Base-by-base conservation (phyloP, 2,888 invertebrate species). In the Agrochola circellaris region DNA sequence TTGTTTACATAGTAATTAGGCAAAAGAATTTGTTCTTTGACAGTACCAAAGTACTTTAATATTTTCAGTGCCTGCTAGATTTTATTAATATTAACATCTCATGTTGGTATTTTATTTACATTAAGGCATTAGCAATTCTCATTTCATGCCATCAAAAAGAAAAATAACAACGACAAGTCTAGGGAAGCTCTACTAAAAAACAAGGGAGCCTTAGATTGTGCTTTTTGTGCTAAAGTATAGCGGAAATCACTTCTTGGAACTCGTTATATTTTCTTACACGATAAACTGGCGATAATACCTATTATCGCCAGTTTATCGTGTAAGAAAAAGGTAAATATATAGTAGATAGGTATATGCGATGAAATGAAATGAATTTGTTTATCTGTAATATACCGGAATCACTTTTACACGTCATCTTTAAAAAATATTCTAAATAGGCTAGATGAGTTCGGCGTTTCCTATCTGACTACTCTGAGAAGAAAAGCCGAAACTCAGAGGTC, bases 181-280 rank as follows among this genome's bases (percentile, higher is more conserved):
- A 30, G 2, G 9, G 6, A 23, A 20, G 34, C 20, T 48, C 4
- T 30, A 17, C 1, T 30, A 34, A 74, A 74, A 23, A 30, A n/a
- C 6, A 6, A n/a, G 1, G 23, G 23, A 17, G n/a, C n/a, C 11
- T 26, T 17, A 26, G 3, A 38, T 75, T 26, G 0, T 51, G 9
- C 2, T 51, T 2, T 48, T 75, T 23, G 0, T 51, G 9, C 9
- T 51, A 23, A 8, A 51, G 3, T 51, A 51, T 9, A 9, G 51
- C 11, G 48, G 20, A 75, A 60, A 60, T 13, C 26, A 73, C n/a
- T n/a, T 42, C 62, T 34, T 48, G 23, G 64, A 30, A 77, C 20
- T 77, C 48, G 2, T 48, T 26, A 58, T 23, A 48, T 38, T 30
- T 60, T 34, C 13, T 13, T 45, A 5, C 42, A 45, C 4, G 26